Evolutionary conservation across 1,140 invertebrate genomes (phyloP), one percentile per base, ranked within the genome.

Genomic region (Zaprionus inermis): DNA sequence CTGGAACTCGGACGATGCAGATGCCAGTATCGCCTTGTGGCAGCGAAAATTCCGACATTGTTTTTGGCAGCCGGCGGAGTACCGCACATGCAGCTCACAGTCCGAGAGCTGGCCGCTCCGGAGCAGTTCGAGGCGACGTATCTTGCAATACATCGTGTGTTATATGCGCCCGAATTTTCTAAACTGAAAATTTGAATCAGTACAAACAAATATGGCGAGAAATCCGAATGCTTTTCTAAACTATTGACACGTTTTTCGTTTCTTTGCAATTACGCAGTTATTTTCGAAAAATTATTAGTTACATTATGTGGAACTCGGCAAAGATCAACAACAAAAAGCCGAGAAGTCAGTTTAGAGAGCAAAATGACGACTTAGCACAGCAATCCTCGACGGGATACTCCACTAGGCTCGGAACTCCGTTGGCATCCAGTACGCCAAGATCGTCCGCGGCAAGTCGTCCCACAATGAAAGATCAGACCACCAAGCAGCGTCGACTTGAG

Each of bases 101-200:
- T 88, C 83, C 5, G 82, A 69, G 11, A 72, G 30, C 18, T 72
- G 70, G 6, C 70, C 82, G 20, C 41, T 74, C 1, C 78, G 70
- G 1, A 86, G 61, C 16, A 88, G 54, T 16, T 84, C 76, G n/a
- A 82, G 49, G 6, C 83, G 79, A 28, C 83, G 79, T 52, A 85
- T 24, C 67, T 78, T 84, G 36, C 79, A 84, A 41, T 73, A 82
- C 81, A 83, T 82, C n/a, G 9, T 54, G 20, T 65, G 11, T 46
- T 12, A 38, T 54, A 69, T 52, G 61, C 41, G 14, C 16, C n/a
- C 20, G 6, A 74, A 80, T 66, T 73, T 71, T 52, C 5, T n/a
- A 16, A 51, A 67, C 36, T 41, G 14, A 20, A 18, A 66, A 52
- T 66, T 65, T 65, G 1, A 16, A 20, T 54, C 20, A 41, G 51